Percentiles rank a stretch among this genome's conserved stretches.
Evolutionary conservation across 2,888 invertebrate genomes (phyloP).

Genomic region (Halictus ligatus): DNA sequence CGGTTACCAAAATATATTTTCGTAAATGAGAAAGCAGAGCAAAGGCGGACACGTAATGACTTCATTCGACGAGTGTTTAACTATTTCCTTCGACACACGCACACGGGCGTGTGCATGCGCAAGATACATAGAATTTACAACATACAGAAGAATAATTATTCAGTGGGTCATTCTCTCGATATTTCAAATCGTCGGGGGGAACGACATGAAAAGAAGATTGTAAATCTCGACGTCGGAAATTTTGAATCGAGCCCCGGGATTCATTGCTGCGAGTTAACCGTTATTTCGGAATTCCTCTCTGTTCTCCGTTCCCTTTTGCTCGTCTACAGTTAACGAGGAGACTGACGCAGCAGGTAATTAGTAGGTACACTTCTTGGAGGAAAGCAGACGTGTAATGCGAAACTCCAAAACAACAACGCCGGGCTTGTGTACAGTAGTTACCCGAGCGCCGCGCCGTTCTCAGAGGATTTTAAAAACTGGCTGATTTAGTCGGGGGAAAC

Average conservation of each 20-base stretch:
- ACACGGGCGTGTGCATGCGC: not conserved
- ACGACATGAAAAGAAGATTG: not conserved
- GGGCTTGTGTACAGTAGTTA: slow-evolving; percentile 55
- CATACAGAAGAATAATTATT: not conserved
- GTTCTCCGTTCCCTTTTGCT: slow-evolving; percentile 49
- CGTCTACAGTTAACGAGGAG: slow-evolving; percentile 68
- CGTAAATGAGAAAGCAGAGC: too few species aligned
- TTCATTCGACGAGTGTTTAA: not conserved
- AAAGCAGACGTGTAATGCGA: slow-evolving; percentile 71
- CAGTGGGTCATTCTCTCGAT: not conserved
- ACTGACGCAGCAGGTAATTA: slow-evolving; percentile 70
- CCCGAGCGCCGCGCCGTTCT: slow-evolving; percentile 21
- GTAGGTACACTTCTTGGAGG: slow-evolving; percentile 70
- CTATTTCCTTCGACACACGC: not conserved
- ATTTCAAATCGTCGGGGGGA: not conserved
- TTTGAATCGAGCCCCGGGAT: slow-evolving; percentile 28
- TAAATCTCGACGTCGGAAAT: slow-evolving; percentile 22
- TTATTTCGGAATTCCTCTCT: slow-evolving; percentile 45
- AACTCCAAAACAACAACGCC: slow-evolving; percentile 66
- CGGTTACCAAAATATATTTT: too few species aligned
- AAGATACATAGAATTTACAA: not conserved
- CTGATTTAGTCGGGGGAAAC: slow-evolving; percentile 24
- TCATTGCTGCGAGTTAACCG: slow-evolving; percentile 37
- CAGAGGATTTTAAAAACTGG: slow-evolving; percentile 38
- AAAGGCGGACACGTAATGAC: too few species aligned